A percentile compares a stretch with the other conserved stretches of the same genome.
phyloP scores from a whole-genome alignment of 2,888 invertebrate species.

The Drosophila borealis region DNA sequence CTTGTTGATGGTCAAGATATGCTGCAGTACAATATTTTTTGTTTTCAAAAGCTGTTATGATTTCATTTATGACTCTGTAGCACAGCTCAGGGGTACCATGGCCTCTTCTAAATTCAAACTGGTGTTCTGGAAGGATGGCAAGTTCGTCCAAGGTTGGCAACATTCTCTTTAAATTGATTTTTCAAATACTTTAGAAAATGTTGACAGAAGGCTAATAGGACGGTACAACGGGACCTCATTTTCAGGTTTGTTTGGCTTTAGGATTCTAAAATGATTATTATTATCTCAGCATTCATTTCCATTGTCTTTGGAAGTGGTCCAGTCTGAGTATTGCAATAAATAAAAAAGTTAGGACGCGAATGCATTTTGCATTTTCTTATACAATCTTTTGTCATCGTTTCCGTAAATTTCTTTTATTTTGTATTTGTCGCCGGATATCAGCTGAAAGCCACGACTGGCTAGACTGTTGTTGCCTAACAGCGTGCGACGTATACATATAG shows the following conservation, averaged over 20 bases:
- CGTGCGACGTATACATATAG: too few relatives aligned
- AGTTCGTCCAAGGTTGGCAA: too few relatives aligned
- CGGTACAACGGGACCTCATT: not conserved
- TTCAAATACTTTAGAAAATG: conserved; percentile 20
- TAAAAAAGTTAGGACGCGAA: not conserved
- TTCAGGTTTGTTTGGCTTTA: conserved; percentile 6
- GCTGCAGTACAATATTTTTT: not conserved
- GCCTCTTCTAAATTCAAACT: conserved; percentile 8
- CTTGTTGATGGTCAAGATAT: not conserved
- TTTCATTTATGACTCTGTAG: not conserved
- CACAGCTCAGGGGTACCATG: conserved; percentile 6
- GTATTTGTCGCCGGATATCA: too few relatives aligned
- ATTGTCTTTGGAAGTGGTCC: conserved; percentile 10
- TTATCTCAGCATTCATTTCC: not conserved
- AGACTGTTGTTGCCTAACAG: too few relatives aligned
- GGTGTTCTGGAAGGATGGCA: too few relatives aligned
- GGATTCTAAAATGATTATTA: conserved; percentile 16
- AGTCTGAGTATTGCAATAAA: conserved; percentile 7
- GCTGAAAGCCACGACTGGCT: too few relatives aligned
- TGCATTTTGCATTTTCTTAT: not conserved
- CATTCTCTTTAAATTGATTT: too few relatives aligned
- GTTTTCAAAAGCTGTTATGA: not conserved
- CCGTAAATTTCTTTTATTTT: too few relatives aligned
- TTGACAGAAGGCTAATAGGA: conserved; percentile 7
- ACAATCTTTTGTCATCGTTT: too few relatives aligned